Evolutionary conservation across 2,888 invertebrate genomes (phyloP).

Genomic region (Caenorhabditis doughertyi): DNA sequence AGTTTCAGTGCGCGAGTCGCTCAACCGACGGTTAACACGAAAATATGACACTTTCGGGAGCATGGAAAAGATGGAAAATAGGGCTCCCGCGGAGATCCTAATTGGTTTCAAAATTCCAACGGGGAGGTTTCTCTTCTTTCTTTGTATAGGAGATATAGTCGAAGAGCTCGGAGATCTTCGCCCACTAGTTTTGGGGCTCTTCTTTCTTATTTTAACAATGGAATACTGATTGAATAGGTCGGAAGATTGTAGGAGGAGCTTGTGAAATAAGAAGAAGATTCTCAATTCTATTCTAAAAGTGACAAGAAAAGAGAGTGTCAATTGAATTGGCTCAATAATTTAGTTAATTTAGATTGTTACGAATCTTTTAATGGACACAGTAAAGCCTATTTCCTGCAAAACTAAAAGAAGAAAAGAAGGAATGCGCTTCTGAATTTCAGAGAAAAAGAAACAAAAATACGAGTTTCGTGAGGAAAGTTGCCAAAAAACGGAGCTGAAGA

Average conservation of each 20-base stretch:
- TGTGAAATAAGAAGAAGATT: conserved; percentile 10
- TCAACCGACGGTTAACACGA: conserved; percentile 63
- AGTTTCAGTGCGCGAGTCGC: conserved; percentile 50
- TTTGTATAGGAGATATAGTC: background rate
- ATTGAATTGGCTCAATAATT: conserved; percentile 53
- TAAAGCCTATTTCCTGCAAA: background rate
- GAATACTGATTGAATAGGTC: conserved; percentile 61
- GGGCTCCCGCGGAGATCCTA: conserved; percentile 44
- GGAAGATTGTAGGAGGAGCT: conserved; percentile 27
- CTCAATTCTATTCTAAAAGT: background rate
- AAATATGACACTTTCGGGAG: conserved; percentile 62
- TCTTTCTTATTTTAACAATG: conserved; percentile 32
- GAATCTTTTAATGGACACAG: conserved; percentile 11
- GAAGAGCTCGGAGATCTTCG: background rate
- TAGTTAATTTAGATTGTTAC: conserved; percentile 45
- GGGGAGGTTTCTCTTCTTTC: conserved; percentile 24
- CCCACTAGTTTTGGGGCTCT: background rate
- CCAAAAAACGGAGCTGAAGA: conserved; percentile 37
- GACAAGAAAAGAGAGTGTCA: conserved; percentile 29
- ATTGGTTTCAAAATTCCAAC: conserved; percentile 59
- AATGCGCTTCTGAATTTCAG: background rate
- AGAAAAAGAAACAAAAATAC: background rate
- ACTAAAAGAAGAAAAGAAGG: conserved; percentile 4
- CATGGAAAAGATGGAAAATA: conserved; percentile 27
- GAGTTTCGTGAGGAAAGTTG: conserved; percentile 47